Conservation (phyloP, 2,888 invertebrate genomes). For the Tenthredo notha region DNA sequence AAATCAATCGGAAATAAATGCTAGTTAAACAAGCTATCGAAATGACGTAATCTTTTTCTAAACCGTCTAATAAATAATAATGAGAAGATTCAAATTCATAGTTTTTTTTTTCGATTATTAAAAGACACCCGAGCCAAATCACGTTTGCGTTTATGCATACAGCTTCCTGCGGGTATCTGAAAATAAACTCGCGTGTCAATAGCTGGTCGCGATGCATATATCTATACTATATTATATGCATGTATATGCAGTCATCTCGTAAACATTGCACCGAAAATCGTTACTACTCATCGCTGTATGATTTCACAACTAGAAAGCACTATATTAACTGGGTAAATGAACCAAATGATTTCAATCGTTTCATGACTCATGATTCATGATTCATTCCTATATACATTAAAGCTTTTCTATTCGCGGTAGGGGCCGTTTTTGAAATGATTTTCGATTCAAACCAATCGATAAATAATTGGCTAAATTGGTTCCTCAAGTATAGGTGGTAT, state of each 20-base stretch:
- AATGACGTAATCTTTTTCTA: background rate
- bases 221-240: too few relatives aligned
- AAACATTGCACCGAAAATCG: conserved; percentile 25
- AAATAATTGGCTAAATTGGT: background rate
- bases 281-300: background rate
- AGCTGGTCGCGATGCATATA: background rate
- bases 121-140: conserved; percentile 7
- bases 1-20: background rate
- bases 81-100: background rate
- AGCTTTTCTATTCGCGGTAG: background rate
- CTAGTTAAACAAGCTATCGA: background rate
- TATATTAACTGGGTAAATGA: background rate
- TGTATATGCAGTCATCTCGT: background rate
- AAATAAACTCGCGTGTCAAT: conserved; percentile 42
- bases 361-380: background rate
- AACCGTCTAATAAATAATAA: conserved; percentile 14
- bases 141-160: background rate
- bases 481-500: conserved; percentile 10
- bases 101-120: background rate
- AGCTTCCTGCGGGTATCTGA: background rate
- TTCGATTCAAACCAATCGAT: background rate
- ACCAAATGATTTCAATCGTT: conserved; percentile 12
- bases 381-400: background rate
- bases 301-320: conserved; percentile 1
- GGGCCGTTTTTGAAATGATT: background rate